Evolutionary conservation across 2,797 vertebrate genomes (phyloP), one percentile per base, ranked within the genome.

Genomic region (Rhynchotus rufescens): DNA sequence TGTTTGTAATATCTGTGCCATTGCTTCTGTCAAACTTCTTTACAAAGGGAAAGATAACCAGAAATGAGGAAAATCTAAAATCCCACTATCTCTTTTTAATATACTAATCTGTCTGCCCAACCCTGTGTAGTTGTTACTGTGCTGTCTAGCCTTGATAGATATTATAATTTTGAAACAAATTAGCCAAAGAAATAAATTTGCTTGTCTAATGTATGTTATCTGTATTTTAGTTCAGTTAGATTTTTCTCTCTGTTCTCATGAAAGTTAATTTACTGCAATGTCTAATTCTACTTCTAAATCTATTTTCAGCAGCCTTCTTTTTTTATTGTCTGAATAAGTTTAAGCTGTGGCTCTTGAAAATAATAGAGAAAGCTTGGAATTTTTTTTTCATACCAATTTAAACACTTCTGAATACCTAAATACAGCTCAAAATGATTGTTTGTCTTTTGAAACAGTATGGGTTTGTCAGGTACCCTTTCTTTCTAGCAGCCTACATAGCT

Each of bases 31-130:
- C 25, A 67, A 9, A 44, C 6, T 10, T 17, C 67, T 51, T 36
- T 74, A 44, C 77, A 77, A 32, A 74, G 20, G 22, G 38, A 64
- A 8, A 20, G 51, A 30, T 22, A n/a, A 13, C 12, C 36, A 52
- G 19, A 65, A 57, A 52, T 0, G 19, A 62, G 19, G 15, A 11
- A 30, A 71, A 66, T 23, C 23, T 51, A 61, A 30, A 64, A 22
- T 36, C 2, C 0, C 0, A 0, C 4, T 7, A 26, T 16, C 17
- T 44, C 36, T 67, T 65, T 78, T 80, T 74, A 59, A 17, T 49
- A 3, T 12, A 25, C 6, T 71, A 36, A 4, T 75, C 9, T 75
- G 9, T 72, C 15, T 88, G 5, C 36, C 40, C 80, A 65, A 13
- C 28, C 67, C 19, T 77, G 17, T 82, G 47, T n/a, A 59, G 10